Base-by-base conservation (phyloP, 2,113 vertebrate genomes). In the Hipposideros armiger region DNA sequence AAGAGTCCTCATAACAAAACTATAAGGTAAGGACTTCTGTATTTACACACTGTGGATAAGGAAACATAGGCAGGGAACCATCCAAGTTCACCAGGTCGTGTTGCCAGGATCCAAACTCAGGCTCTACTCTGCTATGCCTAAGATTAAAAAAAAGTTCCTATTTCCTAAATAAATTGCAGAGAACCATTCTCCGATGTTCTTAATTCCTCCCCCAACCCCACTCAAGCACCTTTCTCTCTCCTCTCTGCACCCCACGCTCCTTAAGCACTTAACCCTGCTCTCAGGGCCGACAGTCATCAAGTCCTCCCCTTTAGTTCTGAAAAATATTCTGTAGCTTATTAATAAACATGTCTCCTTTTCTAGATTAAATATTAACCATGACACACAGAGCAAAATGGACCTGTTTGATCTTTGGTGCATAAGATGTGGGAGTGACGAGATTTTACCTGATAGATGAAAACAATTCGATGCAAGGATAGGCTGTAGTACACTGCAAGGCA, bases 321-420 rank as follows among this genome's bases (percentile, higher is more conserved):
- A 92, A 83, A 36, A 50, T 62, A 70, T 15, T 60, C 85, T 19
- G 17, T 36, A 76, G 20, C 54, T 5, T 92, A 52, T 82, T 67
- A 60, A 92, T 81, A 72, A 96, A 62, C 11, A 45, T 28, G 47
- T 28, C 54, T 95, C 62, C 69, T 15, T 76, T 64, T 95, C 36
- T 77, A 90, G 72, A 82, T 92, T 80, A 40, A 80, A 77, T 47
- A 62, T 88, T 76, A 85, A 40, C 91, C 95, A 70, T 0, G n/a
- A 81, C 17, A 9, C 85, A 88, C n/a, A 60, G 40, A 90, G 67
- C 54, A 32, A 95, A 95, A 72, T 16, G 88, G 42, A 19, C 45
- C 24, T 1, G 4, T 24, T 72, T 87, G 81, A 81, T 84, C 85
- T 81, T 40, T 32, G 14, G 64, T 7, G 9, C 90, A 78, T 76